Evolutionary conservation across 2,888 invertebrate genomes (phyloP), one percentile per base, ranked within the genome.

Genomic region (Diogma glabrata): DNA sequence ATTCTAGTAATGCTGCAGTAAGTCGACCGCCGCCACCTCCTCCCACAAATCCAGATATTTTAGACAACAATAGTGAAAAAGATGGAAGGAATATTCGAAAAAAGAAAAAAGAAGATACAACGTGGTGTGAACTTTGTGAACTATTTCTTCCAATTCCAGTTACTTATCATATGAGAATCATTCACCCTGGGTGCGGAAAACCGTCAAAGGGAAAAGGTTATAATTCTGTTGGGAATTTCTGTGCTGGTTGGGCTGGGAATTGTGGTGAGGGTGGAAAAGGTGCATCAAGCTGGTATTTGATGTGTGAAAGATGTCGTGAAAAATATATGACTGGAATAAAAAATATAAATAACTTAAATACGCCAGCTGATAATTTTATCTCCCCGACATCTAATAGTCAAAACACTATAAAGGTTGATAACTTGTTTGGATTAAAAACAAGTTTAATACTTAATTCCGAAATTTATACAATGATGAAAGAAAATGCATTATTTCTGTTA

Each of bases 401-500:
- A 61, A 62, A 24, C 62, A 72, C 55, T 65, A 70, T 64, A 74
- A 77, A 51, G 70, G 72, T 50, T 16, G 47, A 52, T 38, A 67
- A 69, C 54, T 57, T 69, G 48, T 69, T 69, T 53, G 68, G 67
- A n/a, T 62, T 67, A 4, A 66, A 67, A 54, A 63, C 66, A 2
- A 65, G 67, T 3, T 26, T 69, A 36, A 61, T 69, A 24, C 67
- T 68, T 16, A 70, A 70, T 50, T 63, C 68, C 0, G 70, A 70
- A 54, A 65, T 69, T n/a, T 70, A 69, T 48, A 66, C 67, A 24
- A 78, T 86, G 5, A 87, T 96, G 78, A 87, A 86, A 60, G 92
- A 92, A 64, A 97, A 97, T 66, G 94, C 97, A 0, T 79, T 92
- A 67, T 97, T 96, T 65, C 71, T 97, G 10, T 73, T 97, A 53